Evolutionary conservation across 2,888 invertebrate species (phyloP), one percentile per base, ranked within the genome.

Genomic region (Gastrophysa polygoni): DNA sequence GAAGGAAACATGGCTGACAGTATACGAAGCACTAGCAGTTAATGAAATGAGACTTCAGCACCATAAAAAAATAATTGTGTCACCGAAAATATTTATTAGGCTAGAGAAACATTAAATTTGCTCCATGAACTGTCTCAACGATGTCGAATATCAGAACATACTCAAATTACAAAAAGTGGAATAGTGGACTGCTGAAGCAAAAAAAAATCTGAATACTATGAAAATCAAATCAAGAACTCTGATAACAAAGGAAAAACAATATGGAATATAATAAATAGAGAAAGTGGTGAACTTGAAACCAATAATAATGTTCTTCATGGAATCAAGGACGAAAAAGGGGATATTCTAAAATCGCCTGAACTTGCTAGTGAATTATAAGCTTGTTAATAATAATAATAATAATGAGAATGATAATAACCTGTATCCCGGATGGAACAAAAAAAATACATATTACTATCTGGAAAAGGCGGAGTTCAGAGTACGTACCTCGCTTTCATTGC

Each of bases 221-320:
- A 43, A 43, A 43, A 43, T 43, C 43, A 43, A 43, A 43, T 43
- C 11, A 11, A 43, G 11, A 43, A 43, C 43, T 43, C 43, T 16
- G 43, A 43, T 11, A 11, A 16, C n/a, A 43, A 43, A 43, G 43
- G 43, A 16, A 43, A 43, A 16, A 43, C 43, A 43, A 16, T 43
- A 43, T 43, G 43, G 43, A 43, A 43, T 43, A 43, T 43, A 7
- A 43, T 43, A 43, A 43, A 43, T 43, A n/a, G n/a, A 43, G 43
- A 43, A 43, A 43, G 43, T n/a, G n/a, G 43, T 11, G 16, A 43
- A 43, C 4, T 43, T 43, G 11, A 43, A 43, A 43, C n/a, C 43
- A 43, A 43, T 43, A 7, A n/a, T 43, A 11, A 43, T 43, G n/a
- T 43, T 43, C 11, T 43, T 43, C 43, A 43, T 43, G 43, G 43